A percentile compares a stretch with the other conserved stretches of the same genome.
Conservation (phyloP, 1,140 invertebrate species). For the Adoxophyes honmai region DNA sequence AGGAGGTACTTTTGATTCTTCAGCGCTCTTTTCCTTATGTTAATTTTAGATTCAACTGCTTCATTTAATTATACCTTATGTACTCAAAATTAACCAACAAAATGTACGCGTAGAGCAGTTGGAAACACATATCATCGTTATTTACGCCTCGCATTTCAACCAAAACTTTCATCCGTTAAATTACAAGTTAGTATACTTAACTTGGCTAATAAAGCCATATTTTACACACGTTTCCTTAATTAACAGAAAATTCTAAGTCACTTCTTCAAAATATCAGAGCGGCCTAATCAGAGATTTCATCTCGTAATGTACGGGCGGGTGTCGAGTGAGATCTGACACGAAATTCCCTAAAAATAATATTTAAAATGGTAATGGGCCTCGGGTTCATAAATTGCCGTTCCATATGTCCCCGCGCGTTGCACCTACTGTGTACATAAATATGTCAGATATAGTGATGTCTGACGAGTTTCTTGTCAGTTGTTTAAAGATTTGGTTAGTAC, state of each 20-base stretch:
- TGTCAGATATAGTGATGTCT: constrained; percentile 67
- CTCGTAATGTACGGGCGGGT: constrained; percentile 69
- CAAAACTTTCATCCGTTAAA: background rate
- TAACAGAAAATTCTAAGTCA: constrained; percentile 57
- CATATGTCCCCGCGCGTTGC: constrained; percentile 70
- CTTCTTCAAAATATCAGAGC: constrained; percentile 52
- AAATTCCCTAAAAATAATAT: constrained; percentile 77
- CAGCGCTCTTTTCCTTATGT: too few species aligned
- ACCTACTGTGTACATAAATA: constrained; percentile 75
- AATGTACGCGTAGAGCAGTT: too few species aligned
- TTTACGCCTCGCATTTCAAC: background rate
- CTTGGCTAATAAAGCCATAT: constrained; percentile 20
- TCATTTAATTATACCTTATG: too few species aligned
- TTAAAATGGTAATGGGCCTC: constrained; percentile 75
- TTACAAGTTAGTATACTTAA: background rate
- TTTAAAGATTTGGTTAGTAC: background rate
- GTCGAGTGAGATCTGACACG: constrained; percentile 75
- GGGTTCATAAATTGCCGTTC: constrained; percentile 73
- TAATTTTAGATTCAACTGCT: too few species aligned
- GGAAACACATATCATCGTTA: background rate
- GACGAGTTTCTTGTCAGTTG: constrained; percentile 44
- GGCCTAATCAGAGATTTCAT: constrained; percentile 74
- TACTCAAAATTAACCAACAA: too few species aligned
- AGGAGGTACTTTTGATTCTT: too few species aligned
- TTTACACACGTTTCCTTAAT: constrained; percentile 42